phyloP scores from a whole-genome alignment of 1,140 invertebrate genomes.

The Diachasmimorpha longicaudata region DNA sequence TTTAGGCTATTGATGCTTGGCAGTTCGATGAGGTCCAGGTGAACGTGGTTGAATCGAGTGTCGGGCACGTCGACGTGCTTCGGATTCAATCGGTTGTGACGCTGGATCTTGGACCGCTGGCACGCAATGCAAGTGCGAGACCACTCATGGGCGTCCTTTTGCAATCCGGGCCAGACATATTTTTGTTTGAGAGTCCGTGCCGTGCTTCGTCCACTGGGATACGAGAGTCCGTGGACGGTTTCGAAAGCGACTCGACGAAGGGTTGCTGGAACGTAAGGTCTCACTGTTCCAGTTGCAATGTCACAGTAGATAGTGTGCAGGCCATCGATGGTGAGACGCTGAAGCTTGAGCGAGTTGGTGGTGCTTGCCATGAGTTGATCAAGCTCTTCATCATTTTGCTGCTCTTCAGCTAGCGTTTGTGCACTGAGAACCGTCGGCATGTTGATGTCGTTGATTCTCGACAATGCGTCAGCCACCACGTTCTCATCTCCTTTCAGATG shows the following conservation, averaged over 20 bases:
- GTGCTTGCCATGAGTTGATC: slow-evolving; percentile 15
- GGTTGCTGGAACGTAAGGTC: slow-evolving; percentile 35
- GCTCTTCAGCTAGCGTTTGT: slow-evolving; percentile 29
- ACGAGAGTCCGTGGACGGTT: slow-evolving; percentile 30
- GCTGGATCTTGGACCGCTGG: slow-evolving; percentile 33
- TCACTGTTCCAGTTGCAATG: slow-evolving; percentile 23
- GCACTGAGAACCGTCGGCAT: slow-evolving; percentile 20
- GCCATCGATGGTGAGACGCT: slow-evolving; percentile 19
- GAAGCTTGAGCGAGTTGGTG: slow-evolving; percentile 12
- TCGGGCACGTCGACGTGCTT: slow-evolving; percentile 22
- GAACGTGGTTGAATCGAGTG: slow-evolving; percentile 37
- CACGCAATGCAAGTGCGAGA: slow-evolving; percentile 34
- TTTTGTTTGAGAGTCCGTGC: slow-evolving; percentile 29
- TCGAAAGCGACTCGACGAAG: slow-evolving; percentile 29
- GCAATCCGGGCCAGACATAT: slow-evolving; percentile 41
- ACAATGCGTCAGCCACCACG: slow-evolving; percentile 40
- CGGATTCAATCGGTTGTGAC: slow-evolving; percentile 26
- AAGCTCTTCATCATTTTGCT: slow-evolving; percentile 32
- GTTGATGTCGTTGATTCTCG: slow-evolving; percentile 22
- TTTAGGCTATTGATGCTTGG: slow-evolving; percentile 19
- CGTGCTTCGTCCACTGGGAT: slow-evolving; percentile 35
- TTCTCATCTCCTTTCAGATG: slow-evolving; percentile 42
- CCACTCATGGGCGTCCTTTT: slow-evolving; percentile 29
- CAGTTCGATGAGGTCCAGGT: slow-evolving; percentile 48
- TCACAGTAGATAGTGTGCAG: slow-evolving; percentile 16